Evolutionary conservation across 1,140 invertebrate genomes (phyloP).

Genomic region (Dysdera silvatica): DNA sequence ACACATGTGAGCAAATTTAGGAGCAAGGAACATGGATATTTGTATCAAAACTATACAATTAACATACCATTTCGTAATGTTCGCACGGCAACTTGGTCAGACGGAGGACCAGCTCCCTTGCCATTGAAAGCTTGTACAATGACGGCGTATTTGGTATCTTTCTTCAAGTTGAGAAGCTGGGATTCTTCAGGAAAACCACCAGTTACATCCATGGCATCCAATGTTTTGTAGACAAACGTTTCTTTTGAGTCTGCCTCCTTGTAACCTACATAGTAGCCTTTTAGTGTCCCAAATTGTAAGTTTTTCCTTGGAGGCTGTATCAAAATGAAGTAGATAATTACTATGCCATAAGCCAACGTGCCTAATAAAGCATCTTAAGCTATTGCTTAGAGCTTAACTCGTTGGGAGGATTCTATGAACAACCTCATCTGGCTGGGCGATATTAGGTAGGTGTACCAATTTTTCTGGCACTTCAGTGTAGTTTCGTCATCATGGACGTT

Average conservation of each 20-base stretch:
- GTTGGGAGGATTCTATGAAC: too few relatives aligned
- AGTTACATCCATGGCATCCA: constrained; percentile 32
- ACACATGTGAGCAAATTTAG: too few relatives aligned
- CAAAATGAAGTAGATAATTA: too few relatives aligned
- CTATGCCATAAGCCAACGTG: too few relatives aligned
- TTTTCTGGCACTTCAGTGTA: too few relatives aligned
- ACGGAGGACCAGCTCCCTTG: constrained; percentile 44
- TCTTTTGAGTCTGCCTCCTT: constrained; percentile 40
- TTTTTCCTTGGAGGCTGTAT: constrained; percentile 33
- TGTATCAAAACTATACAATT: too few relatives aligned
- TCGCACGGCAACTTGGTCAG: constrained; percentile 52
- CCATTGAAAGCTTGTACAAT: constrained; percentile 44
- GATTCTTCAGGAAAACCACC: constrained; percentile 21
- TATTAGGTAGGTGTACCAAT: too few relatives aligned
- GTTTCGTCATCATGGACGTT: too few relatives aligned
- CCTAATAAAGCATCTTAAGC: too few relatives aligned
- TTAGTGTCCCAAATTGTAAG: constrained; percentile 47
- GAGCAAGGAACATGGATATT: too few relatives aligned
- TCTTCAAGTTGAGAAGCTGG: constrained; percentile 29
- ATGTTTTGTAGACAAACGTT: constrained; percentile 37
- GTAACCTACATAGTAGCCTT: constrained; percentile 49
- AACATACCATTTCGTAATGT: constrained; percentile 71
- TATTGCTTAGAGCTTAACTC: too few relatives aligned
- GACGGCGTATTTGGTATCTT: constrained; percentile 46
- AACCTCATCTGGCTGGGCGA: too few relatives aligned